These are phyloP conservation scores for Ostrea edulis DNA, from an alignment of 1,140 invertebrate species.

Conservation along the genomic window DNA sequence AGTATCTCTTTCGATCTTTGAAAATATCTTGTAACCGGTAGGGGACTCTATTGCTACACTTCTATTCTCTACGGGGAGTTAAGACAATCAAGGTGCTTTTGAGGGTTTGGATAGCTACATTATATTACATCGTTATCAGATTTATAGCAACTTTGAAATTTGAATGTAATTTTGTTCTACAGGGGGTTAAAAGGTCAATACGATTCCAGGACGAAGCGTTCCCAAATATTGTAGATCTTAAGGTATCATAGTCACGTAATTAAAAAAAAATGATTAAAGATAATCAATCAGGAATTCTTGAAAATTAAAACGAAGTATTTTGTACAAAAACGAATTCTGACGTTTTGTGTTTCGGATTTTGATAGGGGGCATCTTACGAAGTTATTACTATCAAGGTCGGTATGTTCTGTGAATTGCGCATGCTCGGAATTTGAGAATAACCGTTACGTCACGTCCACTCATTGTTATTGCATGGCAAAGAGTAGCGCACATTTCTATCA, in stretches of 20 bases:
- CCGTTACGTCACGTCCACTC: too few relatives aligned
- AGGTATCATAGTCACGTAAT: conserved; percentile 5
- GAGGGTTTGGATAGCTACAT: neutral
- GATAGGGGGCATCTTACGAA: conserved; percentile 53
- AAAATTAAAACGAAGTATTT: neutral
- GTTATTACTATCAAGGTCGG: conserved; percentile 57
- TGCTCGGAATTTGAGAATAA: neutral
- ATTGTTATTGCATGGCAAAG: neutral
- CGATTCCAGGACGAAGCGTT: conserved; percentile 42
- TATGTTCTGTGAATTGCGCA: neutral
- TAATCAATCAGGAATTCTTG: neutral
- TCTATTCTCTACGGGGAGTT: neutral
- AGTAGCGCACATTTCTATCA: too few relatives aligned
- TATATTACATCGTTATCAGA: neutral
- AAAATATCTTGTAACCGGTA: neutral
- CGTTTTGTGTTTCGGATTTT: neutral
- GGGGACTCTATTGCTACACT: conserved; percentile 3
- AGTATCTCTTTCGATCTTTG: neutral
- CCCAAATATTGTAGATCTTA: conserved; percentile 29
- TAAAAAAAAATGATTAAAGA: neutral
- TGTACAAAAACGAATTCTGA: neutral
- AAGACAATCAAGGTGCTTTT: neutral
- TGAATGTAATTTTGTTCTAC: conserved; percentile 30
- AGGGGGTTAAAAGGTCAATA: conserved; percentile 46
- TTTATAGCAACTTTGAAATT: neutral